Base-by-base conservation (phyloP, 2,113 vertebrate genomes). In the Acanthochromis polyacanthus region DNA sequence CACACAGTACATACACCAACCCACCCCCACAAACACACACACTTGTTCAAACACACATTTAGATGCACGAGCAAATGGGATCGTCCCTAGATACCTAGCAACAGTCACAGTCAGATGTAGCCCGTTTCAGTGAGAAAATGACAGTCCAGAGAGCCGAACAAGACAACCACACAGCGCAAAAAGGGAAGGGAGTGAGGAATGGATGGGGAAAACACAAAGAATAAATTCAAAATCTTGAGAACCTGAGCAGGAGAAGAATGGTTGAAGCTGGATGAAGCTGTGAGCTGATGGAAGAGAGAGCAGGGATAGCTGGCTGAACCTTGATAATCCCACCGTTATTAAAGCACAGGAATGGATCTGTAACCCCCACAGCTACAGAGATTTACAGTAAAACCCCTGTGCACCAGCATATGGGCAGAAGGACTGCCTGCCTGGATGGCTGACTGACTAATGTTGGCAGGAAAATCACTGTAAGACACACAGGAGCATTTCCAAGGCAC, bases 311-410 rank as follows among this genome's bases (percentile, higher is more conserved):
- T 63, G 65, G 60, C 69, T 78, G 71, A 86, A 89, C 76, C 71
- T 83, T 71, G n/a, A 72, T 90, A 91, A 91, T 84, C 77, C 76
- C 48, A 75, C 87, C 81, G 78, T 85, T 91, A 90, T 87, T 88
- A 82, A 88, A 82, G 75, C 78, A 67, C 64, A 55, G 78, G 61
- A 83, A 79, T 66, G 82, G 85, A 80, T 82, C 86, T 67, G 63
- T 88, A 80, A 83, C 79, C 81, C 74, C 82, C 76, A 62, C 12
- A 8, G 55, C 79, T 50, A 43, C 10, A 66, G 75, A 86, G 89
- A 89, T 90, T 90, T 91, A 89, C 59, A 80, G 71, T 85, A 79
- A 91, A 93, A 85, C 76, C 83, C 67, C 64, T 68, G 62, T 57
- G 62, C 16, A 70, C 11, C 72, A 79, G 71, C 81, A 85, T 72